Evolutionary conservation across 2,797 vertebrate genomes (phyloP).

Genomic region (Buceros bicornis): DNA sequence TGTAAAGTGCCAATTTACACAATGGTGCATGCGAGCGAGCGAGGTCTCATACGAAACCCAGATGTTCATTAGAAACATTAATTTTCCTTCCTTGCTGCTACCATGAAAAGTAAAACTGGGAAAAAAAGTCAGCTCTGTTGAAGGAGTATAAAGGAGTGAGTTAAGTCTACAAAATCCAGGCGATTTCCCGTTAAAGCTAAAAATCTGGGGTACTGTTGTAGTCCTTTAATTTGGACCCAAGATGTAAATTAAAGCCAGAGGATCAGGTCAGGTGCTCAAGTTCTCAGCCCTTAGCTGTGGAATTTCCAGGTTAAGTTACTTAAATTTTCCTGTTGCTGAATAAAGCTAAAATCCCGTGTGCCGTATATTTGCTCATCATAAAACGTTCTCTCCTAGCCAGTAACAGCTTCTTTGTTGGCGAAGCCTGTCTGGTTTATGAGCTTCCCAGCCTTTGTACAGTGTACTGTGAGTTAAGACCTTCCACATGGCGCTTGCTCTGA

Average conservation of each 20-base stretch:
- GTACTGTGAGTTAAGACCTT: conserved; percentile 60
- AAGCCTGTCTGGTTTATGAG: conserved; percentile 47
- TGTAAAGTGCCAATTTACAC: conserved; percentile 27
- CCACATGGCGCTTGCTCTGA: conserved; percentile 60
- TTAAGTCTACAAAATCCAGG: conserved; percentile 41
- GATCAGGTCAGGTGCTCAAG: conserved; percentile 32
- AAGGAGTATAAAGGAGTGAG: background rate
- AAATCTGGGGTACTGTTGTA: background rate
- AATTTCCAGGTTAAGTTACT: conserved; percentile 62
- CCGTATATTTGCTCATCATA: conserved; percentile 69
- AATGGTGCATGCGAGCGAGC: conserved; percentile 3
- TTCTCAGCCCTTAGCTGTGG: background rate
- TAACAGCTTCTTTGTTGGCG: conserved; percentile 68
- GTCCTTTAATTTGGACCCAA: background rate
- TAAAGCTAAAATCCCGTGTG: conserved; percentile 41
- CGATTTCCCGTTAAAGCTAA: conserved; percentile 31
- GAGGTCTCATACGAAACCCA: conserved; percentile 1
- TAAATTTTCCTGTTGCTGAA: conserved; percentile 54
- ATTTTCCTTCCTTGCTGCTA: conserved; percentile 6
- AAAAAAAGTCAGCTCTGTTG: background rate
- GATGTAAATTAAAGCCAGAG: conserved; percentile 6
- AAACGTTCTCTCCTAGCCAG: conserved; percentile 62
- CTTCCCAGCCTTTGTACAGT: conserved; percentile 59
- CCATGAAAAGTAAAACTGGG: conserved; percentile 9
- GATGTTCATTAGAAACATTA: conserved; percentile 38